Conservation (phyloP, 2,888 invertebrate species). For the Caenorhabditis zanzibari region DNA sequence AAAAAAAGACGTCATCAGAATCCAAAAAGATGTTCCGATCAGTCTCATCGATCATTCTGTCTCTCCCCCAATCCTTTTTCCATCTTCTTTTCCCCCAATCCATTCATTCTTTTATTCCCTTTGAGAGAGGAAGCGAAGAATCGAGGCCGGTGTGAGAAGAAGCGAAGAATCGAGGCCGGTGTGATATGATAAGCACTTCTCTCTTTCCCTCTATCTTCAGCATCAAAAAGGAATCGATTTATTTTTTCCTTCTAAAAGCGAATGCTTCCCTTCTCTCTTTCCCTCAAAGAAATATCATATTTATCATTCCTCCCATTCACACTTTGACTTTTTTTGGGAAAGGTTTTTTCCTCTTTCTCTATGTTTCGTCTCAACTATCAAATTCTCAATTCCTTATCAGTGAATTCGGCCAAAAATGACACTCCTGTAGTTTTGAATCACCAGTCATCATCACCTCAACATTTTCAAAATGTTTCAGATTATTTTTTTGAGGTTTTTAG, state of each 20-base stretch:
- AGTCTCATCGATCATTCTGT: conserved; percentile 32
- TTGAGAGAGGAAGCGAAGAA: background rate
- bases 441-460: conserved; percentile 4
- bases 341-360: background rate
- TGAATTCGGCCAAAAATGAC: background rate
- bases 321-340: background rate
- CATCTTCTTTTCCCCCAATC: conserved; percentile 2
- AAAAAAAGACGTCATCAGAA: background rate
- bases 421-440: background rate
- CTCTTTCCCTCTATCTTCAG: too few species aligned
- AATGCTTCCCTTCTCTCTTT: conserved; percentile 6
- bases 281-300: background rate
- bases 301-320: background rate
- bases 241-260: conserved; percentile 11
- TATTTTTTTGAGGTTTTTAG: background rate
- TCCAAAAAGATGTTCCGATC: conserved; percentile 7
- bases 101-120: background rate
- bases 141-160: too few species aligned
- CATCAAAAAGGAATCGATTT: conserved; percentile 28
- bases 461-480: conserved; percentile 1
- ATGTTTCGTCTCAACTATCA: background rate
- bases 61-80: conserved; percentile 12
- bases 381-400: conserved; percentile 3
- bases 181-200: conserved; percentile 59
- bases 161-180: conserved; percentile 54